phyloP scores from a whole-genome alignment of 2,797 vertebrate genomes.

The Discoglossus pictus region DNA sequence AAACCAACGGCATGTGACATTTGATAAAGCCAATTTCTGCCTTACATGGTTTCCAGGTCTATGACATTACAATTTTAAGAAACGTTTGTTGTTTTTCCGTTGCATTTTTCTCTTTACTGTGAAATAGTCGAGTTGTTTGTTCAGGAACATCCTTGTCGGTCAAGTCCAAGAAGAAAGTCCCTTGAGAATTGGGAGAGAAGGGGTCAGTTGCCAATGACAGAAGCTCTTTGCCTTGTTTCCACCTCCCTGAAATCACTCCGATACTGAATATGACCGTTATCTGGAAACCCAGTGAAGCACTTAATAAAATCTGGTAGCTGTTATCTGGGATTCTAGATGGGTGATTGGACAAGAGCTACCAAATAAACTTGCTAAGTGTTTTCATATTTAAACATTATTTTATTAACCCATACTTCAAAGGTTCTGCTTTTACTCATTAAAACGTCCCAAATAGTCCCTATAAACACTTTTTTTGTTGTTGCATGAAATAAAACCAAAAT shows the following conservation, averaged over 20 bases:
- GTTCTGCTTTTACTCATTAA: no score
- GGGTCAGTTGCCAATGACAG: conserved; percentile 18
- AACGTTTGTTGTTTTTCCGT: neutral
- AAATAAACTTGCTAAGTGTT: no score
- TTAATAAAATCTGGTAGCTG: neutral
- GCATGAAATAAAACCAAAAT: no score
- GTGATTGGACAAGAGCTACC: neutral
- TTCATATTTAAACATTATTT: no score
- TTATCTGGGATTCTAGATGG: neutral
- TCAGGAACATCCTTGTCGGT: neutral
- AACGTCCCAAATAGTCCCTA: no score
- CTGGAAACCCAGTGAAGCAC: neutral
- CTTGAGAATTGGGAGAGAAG: neutral
- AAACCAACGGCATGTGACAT: no score
- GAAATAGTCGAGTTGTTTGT: conserved; percentile 4
- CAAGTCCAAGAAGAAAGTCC: neutral
- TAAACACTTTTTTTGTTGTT: no score
- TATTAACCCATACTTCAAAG: no score
- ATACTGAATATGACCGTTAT: conserved; percentile 1
- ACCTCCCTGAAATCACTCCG: no score
- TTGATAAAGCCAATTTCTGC: no score
- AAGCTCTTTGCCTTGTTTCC: no score
- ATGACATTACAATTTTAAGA: neutral
- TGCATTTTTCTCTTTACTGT: neutral
- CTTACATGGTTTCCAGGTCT: no score